Evolutionary conservation across 2,888 invertebrate species (phyloP), one percentile per base, ranked within the genome.

Genomic region (Argyra leucocephala): DNA sequence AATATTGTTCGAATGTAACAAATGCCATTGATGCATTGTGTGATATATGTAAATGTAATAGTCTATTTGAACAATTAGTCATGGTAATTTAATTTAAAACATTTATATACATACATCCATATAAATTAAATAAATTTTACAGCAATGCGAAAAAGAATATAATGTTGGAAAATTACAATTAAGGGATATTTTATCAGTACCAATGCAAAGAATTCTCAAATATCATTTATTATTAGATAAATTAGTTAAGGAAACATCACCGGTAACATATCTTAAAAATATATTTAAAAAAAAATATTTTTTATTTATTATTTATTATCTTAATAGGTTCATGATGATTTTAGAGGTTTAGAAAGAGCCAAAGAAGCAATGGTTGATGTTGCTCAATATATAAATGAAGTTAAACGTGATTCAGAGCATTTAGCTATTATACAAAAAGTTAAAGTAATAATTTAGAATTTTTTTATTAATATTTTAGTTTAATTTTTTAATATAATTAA

Each of bases 181-280:
- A 71, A 86, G 96, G 63, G 99, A 99, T 79, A 90, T 99, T 70
- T 82, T 99, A 62, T 93, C 96, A 23, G 96, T 99, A 69, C 99
- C 99, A 60, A 96, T 99, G 94, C 99, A 99, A 81, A 84, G 99
- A 76, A 91, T 99, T 71, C 86, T 99, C 69, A 99, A 98, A 78
- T 99, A 99, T 81, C 97, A 97, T 79, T 83, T 99, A 65, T 82
- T 99, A 63, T 81, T 98, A 66, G 92, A 94, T 78, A 96, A 93
- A 79, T 81, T 94, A 63, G 88, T 93, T 64, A 89, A 91, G 74
- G 91, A 92, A 78, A 93, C 93, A 0, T 89, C 90, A 70, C 87
- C 87, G 70, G 90, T 90, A 78, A 83, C 62, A 63, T 31, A 15
- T 24, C 18, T 21, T 22, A 7, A 22, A 57, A 60, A 22, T 60